Evolutionary conservation across 2,888 invertebrate genomes (phyloP).

Genomic region (Cheilosia scutellata): DNA sequence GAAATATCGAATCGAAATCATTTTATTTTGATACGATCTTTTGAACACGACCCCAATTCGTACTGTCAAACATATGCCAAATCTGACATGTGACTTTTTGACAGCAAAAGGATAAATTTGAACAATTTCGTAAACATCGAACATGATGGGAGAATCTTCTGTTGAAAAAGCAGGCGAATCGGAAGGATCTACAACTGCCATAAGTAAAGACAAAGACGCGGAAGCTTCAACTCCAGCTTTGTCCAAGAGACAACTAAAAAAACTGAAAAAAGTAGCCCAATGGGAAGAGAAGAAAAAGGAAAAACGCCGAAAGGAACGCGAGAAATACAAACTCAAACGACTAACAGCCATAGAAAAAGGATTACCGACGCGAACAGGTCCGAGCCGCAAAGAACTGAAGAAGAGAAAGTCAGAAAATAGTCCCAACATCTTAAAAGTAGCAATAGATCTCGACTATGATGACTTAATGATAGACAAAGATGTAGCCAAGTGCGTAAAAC

Average conservation of each 20-base stretch:
- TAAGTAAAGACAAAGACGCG: not conserved
- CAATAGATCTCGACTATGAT: slow-evolving; percentile 96
- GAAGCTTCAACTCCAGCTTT: not conserved
- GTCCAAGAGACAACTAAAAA: slow-evolving; percentile 86
- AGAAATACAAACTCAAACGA: slow-evolving; percentile 88
- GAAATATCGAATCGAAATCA: no score
- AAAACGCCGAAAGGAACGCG: slow-evolving; percentile 90
- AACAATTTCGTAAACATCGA: not conserved
- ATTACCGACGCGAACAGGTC: slow-evolving; percentile 87
- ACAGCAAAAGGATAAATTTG: not conserved
- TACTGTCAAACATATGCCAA: not conserved
- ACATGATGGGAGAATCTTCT: slow-evolving; percentile 2
- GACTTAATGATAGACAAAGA: slow-evolving; percentile 95
- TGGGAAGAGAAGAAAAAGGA: slow-evolving; percentile 89
- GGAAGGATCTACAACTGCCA: not conserved
- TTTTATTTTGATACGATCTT: no score
- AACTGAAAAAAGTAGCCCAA: slow-evolving; percentile 88
- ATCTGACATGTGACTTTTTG: not conserved
- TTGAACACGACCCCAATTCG: no score
- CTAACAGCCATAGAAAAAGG: slow-evolving; percentile 89
- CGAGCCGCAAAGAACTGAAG: slow-evolving; percentile 92
- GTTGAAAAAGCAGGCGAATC: not conserved
- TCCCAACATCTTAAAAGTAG: slow-evolving; percentile 87
- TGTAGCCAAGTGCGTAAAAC: slow-evolving; percentile 94
- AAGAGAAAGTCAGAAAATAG: slow-evolving; percentile 87